Base-by-base conservation (phyloP, 2,888 invertebrate species). In the Ophion slaviceki region DNA sequence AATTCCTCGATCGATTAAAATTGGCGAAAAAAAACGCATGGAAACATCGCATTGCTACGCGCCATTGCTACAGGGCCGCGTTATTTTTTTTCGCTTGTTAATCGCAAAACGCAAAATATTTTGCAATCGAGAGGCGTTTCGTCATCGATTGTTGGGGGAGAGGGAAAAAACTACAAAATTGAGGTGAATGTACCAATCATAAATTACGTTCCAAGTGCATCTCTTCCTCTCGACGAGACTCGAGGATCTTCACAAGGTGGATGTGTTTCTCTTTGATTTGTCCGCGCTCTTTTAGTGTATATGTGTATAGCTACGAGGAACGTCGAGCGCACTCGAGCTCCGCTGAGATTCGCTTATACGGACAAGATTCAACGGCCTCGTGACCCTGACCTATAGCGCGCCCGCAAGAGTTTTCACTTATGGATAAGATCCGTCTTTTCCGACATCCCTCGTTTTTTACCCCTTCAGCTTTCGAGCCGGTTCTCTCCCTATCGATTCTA, bases 321-420 rank as follows among this genome's bases (percentile, higher is more conserved):
- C 47, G 53, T 20, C 24, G 59, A 36, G 20, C 6, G 40, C 10
- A 20, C 10, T 28, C 28, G 36, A 40, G 45, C 75, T 81, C 40
- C 6, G 28, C 32, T 36, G 70, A 78, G 24, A 57, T 59, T 78
- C 77, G 80, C 84, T 86, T 87, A 87, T 88, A 87, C 87, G 89
- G 90, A 91, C 40, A 40, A 53, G 53, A 91, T 75, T 90, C 92
- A 88, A 91, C 90, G 92, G 91, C 91, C 91, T 86, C 88, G 88
- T 92, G 89, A 92, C 91, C 92, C 90, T 92, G 92, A 92, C 92
- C 91, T 89, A 92, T 91, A 87, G 89, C 32, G 32, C 32, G 32
- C 72, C 87, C 86, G 89, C 86, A 89, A 92, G 87, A 89, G 91
- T 91, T 91, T 91, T 90, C 88, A 89, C 89, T 68, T 10, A 14